Evolutionary conservation across 2,113 vertebrate species (phyloP), one percentile per base, ranked within the genome.

Genomic region (Atlantisia rogersi): DNA sequence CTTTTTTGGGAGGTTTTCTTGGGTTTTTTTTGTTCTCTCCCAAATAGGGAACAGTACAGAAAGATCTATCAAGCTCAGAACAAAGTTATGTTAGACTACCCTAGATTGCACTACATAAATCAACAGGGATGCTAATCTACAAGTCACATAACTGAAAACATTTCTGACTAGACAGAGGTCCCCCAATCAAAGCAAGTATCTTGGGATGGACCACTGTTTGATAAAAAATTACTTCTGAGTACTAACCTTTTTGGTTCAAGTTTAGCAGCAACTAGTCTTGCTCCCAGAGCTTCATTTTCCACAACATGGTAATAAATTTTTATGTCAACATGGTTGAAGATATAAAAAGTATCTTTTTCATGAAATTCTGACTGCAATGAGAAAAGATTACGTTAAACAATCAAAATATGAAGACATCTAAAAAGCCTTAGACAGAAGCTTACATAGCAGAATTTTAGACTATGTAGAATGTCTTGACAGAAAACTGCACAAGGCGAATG

Each of bases 251-350:
- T 99, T 69, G 99, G 99, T 97, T 99, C 99, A 95, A 99, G 98
- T 79, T 99, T 99, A 86, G 99, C 99, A 95, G 98, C 98, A 80
- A 99, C 99, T 55, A 99, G 97, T 96, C 99, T 98, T 96, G 99
- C 98, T 58, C 98, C 99, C 75, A 86, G 97, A 98, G 99, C 99
- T 75, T 98, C 99, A 25, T 96, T 92, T 69, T 97, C 97, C 90
- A 99, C 99, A 64, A 98, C 97, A 95, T 99, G 99, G 97, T 99
- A 99, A 53, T 95, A 95, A 91, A 99, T 99, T 91, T 97, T 99
- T 95, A 99, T 99, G 95, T 99, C 99, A 94, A 99, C 98, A 4
- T 99, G 99, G 96, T 99, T 99, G 97, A 99, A 99, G 93, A 99
- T 97, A 82, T 99, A 99, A 95, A 98, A 99, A 1, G 99, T 99